phyloP scores from a whole-genome alignment of 1,140 invertebrate species.

The Diploscapter pachys region DNA sequence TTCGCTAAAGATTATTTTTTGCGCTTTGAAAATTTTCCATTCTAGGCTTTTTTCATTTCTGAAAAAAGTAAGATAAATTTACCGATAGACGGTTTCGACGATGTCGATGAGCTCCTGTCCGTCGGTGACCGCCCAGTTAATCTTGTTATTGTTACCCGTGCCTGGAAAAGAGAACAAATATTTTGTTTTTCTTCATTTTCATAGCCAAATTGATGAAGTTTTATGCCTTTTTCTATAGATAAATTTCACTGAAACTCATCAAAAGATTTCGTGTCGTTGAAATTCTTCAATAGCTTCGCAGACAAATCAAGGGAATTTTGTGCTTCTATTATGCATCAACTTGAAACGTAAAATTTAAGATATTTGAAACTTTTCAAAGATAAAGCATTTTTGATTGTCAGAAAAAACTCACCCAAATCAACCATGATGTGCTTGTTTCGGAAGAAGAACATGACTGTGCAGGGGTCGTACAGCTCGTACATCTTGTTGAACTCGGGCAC shows the following conservation, averaged over 20 bases:
- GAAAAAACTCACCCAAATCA: slow-evolving; percentile 64
- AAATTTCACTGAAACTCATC: no score
- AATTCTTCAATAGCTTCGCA: no score
- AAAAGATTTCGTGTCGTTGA: no score
- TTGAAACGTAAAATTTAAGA: no score
- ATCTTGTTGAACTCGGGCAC: slow-evolving; percentile 98
- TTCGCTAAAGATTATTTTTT: no score
- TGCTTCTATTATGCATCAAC: no score
- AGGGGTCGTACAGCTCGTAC: slow-evolving; percentile 98
- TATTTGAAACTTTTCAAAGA: not conserved
- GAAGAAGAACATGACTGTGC: slow-evolving; percentile 99
- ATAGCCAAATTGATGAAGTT: no score
- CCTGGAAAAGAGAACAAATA: slow-evolving; percentile 66
- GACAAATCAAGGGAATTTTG: no score
- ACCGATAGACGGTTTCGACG: slow-evolving; percentile 86
- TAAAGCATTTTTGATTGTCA: not conserved
- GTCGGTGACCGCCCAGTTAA: slow-evolving; percentile 98
- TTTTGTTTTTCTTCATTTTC: slow-evolving; percentile 1
- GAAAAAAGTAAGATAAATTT: slow-evolving; percentile 9
- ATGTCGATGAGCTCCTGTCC: slow-evolving; percentile 99
- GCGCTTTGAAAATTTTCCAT: no score
- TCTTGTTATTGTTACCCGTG: slow-evolving; percentile 98
- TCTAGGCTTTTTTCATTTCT: no score
- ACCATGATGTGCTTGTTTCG: slow-evolving; percentile 99
- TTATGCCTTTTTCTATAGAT: no score